These are phyloP conservation scores for Tachina grossa DNA, from an alignment of 2,888 invertebrate genomes.

Conservation along the genomic window DNA sequence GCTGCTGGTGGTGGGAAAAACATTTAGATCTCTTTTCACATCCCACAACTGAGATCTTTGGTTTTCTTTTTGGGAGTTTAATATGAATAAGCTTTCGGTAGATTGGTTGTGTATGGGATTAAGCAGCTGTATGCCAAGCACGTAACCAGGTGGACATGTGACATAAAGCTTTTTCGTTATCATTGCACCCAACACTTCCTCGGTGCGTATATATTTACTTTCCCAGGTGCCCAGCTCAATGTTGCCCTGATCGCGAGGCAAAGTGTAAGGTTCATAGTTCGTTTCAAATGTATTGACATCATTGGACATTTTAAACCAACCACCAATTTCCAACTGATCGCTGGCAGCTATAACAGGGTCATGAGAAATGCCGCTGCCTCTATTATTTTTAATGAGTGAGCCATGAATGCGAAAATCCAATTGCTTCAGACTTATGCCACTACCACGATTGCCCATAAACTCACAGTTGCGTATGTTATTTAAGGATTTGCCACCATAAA, in stretches of 20 bases:
- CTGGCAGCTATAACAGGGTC: conserved; percentile 92
- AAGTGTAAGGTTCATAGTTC: conserved; percentile 88
- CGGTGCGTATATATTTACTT: conserved; percentile 91
- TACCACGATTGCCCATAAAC: conserved; percentile 92
- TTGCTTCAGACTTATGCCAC: conserved; percentile 95
- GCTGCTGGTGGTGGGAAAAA: conserved; percentile 94
- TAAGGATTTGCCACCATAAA: conserved; percentile 92
- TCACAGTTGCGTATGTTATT: conserved; percentile 93
- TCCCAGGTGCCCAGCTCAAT: conserved; percentile 88
- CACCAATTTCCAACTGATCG: conserved; percentile 95
- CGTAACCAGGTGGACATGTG: conserved; percentile 91
- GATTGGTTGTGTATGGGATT: conserved; percentile 95
- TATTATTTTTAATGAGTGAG: conserved; percentile 91
- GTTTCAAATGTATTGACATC: conserved; percentile 87
- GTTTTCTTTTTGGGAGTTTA: conserved; percentile 89
- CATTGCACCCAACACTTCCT: conserved; percentile 85
- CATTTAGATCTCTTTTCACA: conserved; percentile 91
- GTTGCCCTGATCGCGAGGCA: conserved; percentile 86
- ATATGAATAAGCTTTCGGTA: conserved; percentile 91
- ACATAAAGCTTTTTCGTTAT: conserved; percentile 86
- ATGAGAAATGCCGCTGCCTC: conserved; percentile 94
- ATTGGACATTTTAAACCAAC: conserved; percentile 92
- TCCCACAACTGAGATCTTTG: conserved; percentile 88
- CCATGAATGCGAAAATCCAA: conserved; percentile 91
- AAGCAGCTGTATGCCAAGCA: conserved; percentile 93